Base-by-base conservation (phyloP, 2,888 invertebrate species). In the Caenorhabditis parvicauda region DNA sequence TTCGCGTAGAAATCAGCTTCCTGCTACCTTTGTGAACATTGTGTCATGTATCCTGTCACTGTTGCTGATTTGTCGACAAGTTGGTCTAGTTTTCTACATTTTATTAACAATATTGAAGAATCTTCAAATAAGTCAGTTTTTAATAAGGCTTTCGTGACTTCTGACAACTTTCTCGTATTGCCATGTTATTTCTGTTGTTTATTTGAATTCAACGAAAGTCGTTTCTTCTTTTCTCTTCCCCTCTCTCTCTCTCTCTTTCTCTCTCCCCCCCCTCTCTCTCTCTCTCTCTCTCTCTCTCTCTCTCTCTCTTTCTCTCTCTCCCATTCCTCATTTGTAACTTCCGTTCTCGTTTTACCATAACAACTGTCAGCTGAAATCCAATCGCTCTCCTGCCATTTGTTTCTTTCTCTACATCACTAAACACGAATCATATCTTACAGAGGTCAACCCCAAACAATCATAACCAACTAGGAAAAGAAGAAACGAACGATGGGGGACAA, bases 301-400 rank as follows among this genome's bases (percentile, higher is more conserved):
- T 37, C 22, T 48, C 24, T 50, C 41, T 47, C 44, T 39, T 44
- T 27, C 25, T 37, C 49, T 47, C 47, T 35, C 28, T n/a, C 29
- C 39, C 32, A 29, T 39, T 19, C 56, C 29, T 12, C 19, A 17
- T 4, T 27, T 46, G 43, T 45, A 51, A 50, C 51, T 50, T 56
- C 51, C 50, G 56, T 56, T 56, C 51, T 46, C 51, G 56, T 51
- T 51, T 51, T 51, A 56, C 50, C 51, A 51, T 50, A 50, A 51
- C 51, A 51, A 39, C 27, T 42, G 51, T 44, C 44, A 37, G 28
- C 35, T 42, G 19, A 19, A 47, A 41, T 41, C 46, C 51, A 39
- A 29, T 41, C 43, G 35, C 43, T 37, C 37, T 27, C 9, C 5
- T 28, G 35, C 24, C 27, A 9, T 25, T 29, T 25, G n/a, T 21